These are phyloP conservation scores for Bubo bubo DNA, from an alignment of 2,113 vertebrate genomes.

Conservation along the genomic window DNA sequence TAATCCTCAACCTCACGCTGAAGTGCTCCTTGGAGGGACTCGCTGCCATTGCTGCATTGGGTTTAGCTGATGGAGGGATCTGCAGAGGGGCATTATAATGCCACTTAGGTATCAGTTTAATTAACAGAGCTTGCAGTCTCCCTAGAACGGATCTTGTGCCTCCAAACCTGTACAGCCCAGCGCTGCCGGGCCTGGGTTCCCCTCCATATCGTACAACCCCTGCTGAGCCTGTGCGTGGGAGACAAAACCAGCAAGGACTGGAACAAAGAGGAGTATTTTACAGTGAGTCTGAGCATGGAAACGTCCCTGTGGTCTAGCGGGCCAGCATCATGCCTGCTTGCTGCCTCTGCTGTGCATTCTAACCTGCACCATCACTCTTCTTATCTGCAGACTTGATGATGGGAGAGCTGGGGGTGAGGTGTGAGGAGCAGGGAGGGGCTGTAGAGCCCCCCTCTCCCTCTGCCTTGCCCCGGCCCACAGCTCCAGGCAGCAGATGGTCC, in stretches of 20 bases:
- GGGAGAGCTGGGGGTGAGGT: rapidly evolving
- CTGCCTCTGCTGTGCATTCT: neutral
- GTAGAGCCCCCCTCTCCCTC: too few relatives aligned
- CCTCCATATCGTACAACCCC: neutral
- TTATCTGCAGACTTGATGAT: rapidly evolving
- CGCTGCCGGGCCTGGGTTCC: rapidly evolving
- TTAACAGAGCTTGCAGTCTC: neutral
- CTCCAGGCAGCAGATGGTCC: neutral
- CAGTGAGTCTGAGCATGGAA: neutral
- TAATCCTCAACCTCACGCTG: neutral
- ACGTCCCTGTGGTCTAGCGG: neutral
- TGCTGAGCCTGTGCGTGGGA: neutral
- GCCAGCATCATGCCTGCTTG: neutral
- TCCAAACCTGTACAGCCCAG: neutral
- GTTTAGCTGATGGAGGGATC: neutral
- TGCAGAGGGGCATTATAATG: neutral
- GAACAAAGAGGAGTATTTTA: neutral
- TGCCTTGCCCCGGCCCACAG: rapidly evolving
- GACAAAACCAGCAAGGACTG: neutral
- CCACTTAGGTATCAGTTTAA: neutral
- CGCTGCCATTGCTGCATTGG: rapidly evolving
- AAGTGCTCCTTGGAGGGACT: neutral
- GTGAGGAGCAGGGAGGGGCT: neutral
- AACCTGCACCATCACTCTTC: neutral
- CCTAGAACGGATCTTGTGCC: neutral